phyloP scores from a whole-genome alignment of 2,113 vertebrate genomes.

The Dermatemys mawii region DNA sequence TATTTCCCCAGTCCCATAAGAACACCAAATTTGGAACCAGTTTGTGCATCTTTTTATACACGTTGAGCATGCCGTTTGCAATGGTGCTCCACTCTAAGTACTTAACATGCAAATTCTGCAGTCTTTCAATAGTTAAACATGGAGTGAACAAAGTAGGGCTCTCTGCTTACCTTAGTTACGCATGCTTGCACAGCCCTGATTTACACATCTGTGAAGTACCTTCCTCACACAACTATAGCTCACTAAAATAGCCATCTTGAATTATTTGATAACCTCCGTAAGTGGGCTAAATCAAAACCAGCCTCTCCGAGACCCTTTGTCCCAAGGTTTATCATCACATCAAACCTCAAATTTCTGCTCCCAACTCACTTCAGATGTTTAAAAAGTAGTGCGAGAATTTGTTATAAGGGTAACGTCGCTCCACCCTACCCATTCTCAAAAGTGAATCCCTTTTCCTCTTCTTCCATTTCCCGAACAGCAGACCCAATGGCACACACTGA shows the following conservation, averaged over 20 bases:
- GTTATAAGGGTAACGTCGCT: not conserved
- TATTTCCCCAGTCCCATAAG: not conserved
- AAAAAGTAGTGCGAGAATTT: not conserved
- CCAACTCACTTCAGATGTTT: not conserved
- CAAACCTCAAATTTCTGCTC: not conserved
- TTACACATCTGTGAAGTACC: not conserved
- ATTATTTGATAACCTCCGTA: not conserved
- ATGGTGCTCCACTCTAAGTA: not conserved
- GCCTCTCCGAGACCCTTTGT: not conserved
- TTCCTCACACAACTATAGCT: not conserved
- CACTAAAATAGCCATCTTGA: not conserved
- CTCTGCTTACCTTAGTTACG: not conserved
- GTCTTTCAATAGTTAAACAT: not conserved
- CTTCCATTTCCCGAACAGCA: not conserved
- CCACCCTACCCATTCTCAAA: not conserved
- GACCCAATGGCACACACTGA: not conserved
- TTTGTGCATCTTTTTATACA: not conserved
- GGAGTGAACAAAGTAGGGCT: not conserved
- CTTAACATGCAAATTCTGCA: not conserved
- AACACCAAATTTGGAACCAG: not conserved
- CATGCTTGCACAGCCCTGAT: not conserved
- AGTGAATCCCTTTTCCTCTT: not conserved
- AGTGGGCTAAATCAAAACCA: not conserved
- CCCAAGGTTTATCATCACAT: not conserved
- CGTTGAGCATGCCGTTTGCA: not conserved